Base-by-base conservation (phyloP, 2,113 vertebrate genomes). In the Pseudorectes ferrugineus region DNA sequence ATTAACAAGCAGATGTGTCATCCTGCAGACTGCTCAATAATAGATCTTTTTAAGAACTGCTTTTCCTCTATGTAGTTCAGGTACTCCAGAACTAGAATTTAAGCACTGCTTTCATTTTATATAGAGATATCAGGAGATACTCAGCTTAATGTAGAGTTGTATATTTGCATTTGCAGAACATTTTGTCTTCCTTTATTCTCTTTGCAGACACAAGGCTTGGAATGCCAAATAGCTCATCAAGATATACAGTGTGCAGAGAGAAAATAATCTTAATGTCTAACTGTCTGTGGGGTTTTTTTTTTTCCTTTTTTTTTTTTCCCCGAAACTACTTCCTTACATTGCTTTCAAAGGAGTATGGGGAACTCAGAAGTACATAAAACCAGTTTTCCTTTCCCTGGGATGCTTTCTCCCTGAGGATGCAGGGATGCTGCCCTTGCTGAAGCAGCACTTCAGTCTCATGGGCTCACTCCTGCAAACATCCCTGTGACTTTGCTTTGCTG, bases 81-180 rank as follows among this genome's bases (percentile, higher is more conserved):
- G 62, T 97, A 73, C 85, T 97, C 78, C 78, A 96, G 22, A 93
- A 82, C 74, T 76, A 65, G 77, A 83, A 81, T 85, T 96, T 93
- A 92, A 93, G 92, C 75, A 85, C 71, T 73, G 42, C 87, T 96
- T 96, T 91, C 78, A 70, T 87, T 95, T 96, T 79, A 78, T 87
- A 58, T 79, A 93, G 84, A 87, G 84, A 82, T 92, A 91, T 93
- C 87, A 93, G 73, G 58, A 93, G 94, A 94, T 92, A 73, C 49
- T 91, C 71, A 55, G 66, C 74, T 61, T 93, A 92, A 94, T 82
- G 89, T 83, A 79, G 62, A 76, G 74, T n/a, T 92, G 58, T 80
- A 71, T 93, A 93, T 96, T 96, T 92, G 86, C 92, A 78, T 94
- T 92, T 95, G 75, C 85, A 90, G 92, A 94, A 97, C 93, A 81